Conservation (phyloP, 2,888 invertebrate species). For the Oscheius myriophilus region DNA sequence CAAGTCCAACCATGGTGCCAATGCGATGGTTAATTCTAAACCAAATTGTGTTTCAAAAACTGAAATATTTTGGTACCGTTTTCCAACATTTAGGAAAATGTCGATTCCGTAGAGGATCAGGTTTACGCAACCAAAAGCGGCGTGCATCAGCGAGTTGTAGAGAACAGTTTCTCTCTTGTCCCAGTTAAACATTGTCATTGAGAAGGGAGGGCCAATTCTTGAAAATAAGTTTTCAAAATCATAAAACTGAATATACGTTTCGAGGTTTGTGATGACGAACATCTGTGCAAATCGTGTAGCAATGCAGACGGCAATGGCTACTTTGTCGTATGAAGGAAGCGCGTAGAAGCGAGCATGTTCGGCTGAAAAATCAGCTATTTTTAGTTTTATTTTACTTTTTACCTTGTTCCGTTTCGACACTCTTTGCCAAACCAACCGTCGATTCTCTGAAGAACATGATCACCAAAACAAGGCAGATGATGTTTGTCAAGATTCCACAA, state of each 20-base stretch:
- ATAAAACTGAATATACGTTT: conserved; percentile 69
- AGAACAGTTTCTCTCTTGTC: conserved; percentile 70
- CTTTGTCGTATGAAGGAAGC: conserved; percentile 53
- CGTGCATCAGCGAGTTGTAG: conserved; percentile 71
- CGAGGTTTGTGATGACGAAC: conserved; percentile 72
- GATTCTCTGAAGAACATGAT: conserved; percentile 42
- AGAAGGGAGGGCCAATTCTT: conserved; percentile 70
- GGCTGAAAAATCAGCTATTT: conserved; percentile 19
- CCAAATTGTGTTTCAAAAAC: not conserved
- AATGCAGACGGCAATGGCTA: conserved; percentile 54
- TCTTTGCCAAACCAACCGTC: conserved; percentile 52
- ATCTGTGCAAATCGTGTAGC: conserved; percentile 71
- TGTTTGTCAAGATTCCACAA: conserved; percentile 43
- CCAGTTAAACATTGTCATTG: conserved; percentile 73
- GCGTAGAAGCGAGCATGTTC: conserved; percentile 41
- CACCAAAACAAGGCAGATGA: conserved; percentile 32
- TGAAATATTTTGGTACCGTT: not conserved
- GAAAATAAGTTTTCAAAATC: conserved; percentile 24
- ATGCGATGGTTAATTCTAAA: conserved; percentile 54
- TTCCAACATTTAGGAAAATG: conserved; percentile 66
- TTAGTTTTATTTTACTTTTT: not conserved
- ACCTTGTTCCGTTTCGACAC: conserved; percentile 40
- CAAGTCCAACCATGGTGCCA: conserved; percentile 46
- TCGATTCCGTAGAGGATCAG: conserved; percentile 70
- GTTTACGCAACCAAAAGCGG: conserved; percentile 63